These are phyloP conservation scores for Guaruba guarouba DNA, from an alignment of 2,113 vertebrate species.

Conservation along the genomic window DNA sequence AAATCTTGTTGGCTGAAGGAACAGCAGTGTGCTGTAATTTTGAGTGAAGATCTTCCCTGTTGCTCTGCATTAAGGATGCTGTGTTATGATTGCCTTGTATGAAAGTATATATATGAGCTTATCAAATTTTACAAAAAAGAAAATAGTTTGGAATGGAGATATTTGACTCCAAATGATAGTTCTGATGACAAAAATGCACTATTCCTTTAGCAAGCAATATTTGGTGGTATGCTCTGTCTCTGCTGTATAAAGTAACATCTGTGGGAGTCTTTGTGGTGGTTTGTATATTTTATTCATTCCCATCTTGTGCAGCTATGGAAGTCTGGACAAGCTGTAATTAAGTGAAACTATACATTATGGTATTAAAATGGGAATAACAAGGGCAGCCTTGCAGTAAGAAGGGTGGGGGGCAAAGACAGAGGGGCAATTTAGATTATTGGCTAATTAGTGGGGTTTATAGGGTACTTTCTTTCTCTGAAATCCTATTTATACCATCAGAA, in stretches of 20 bases:
- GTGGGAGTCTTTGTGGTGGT: background rate
- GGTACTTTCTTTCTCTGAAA: background rate
- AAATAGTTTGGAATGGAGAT: background rate
- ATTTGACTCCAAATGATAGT: background rate
- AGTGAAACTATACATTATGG: background rate
- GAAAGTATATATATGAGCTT: background rate
- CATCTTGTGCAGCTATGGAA: background rate
- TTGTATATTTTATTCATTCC: background rate
- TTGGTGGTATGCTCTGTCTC: background rate
- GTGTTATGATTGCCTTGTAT: background rate
- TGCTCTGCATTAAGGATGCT: background rate
- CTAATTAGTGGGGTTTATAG: background rate
- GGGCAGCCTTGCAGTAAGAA: background rate
- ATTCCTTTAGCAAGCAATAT: background rate
- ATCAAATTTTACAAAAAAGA: background rate
- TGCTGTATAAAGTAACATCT: background rate
- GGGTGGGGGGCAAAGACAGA: background rate
- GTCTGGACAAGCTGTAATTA: slow-evolving; percentile 2
- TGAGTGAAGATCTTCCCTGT: background rate
- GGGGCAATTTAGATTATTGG: background rate
- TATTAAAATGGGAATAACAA: background rate
- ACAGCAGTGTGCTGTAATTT: background rate
- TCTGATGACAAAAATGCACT: background rate
- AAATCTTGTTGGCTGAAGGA: background rate
- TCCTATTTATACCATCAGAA: background rate